Conservation (phyloP, 1,140 invertebrate species). For the Psix sp. region DNA sequence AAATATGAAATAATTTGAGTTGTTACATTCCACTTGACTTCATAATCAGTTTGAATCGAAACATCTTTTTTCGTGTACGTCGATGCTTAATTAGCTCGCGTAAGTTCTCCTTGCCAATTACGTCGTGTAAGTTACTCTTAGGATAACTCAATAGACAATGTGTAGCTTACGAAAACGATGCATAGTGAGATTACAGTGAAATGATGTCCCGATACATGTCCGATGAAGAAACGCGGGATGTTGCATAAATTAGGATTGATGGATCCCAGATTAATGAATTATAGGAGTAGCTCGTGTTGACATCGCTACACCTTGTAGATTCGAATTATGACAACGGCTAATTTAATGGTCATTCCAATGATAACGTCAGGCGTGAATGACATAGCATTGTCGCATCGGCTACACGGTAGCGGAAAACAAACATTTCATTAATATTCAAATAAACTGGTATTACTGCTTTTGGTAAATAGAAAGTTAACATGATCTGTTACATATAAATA, state of each 20-base stretch:
- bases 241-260: conserved; percentile 35
- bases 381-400: conserved; percentile 26
- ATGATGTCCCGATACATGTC: conserved; percentile 22
- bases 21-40: neutral
- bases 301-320: too few relatives aligned
- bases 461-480: conserved; percentile 51
- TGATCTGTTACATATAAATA: conserved; percentile 10
- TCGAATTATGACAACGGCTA: too few relatives aligned
- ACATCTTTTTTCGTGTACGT: neutral
- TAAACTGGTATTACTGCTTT: conserved; percentile 41
- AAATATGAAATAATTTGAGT: too few relatives aligned
- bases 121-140: conserved; percentile 18
- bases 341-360: conserved; percentile 10
- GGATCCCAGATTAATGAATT: conserved; percentile 14
- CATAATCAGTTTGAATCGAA: neutral
- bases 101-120: conserved; percentile 21
- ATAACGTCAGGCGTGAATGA: conserved; percentile 13
- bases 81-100: conserved; percentile 11
- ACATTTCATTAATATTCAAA: conserved; percentile 47
- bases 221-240: conserved; percentile 33
- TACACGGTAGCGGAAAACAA: conserved; percentile 14
- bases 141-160: conserved; percentile 43
- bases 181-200: conserved; percentile 7
- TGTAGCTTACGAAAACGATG: conserved; percentile 28
- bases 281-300: too few relatives aligned